Conservation (phyloP, 2,113 vertebrate genomes). For the Lontra canadensis region DNA sequence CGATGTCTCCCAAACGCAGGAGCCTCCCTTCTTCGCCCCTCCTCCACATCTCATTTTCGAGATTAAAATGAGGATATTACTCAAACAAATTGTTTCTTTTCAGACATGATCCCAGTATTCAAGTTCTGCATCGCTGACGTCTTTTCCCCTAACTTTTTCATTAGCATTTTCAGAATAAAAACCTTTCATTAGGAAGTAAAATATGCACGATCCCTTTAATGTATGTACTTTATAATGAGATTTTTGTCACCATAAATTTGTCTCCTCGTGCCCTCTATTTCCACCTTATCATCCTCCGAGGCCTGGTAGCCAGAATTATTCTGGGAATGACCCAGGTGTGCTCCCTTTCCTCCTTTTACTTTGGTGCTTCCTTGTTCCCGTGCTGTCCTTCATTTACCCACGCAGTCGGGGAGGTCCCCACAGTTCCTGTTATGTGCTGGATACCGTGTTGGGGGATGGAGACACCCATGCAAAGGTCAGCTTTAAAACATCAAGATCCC, state of each 20-base stretch:
- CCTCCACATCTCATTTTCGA: neutral
- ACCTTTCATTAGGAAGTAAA: slow-evolving; percentile 50
- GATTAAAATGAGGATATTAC: slow-evolving; percentile 26
- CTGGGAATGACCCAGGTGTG: neutral
- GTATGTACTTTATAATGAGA: slow-evolving; percentile 33
- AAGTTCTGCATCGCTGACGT: neutral
- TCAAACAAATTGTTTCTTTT: slow-evolving; percentile 2
- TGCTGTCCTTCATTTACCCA: no score
- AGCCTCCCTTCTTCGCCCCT: neutral
- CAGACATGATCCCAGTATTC: neutral
- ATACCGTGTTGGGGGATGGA: fast-evolving
- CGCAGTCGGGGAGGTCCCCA: neutral
- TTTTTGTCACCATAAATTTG: slow-evolving; percentile 30
- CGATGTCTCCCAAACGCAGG: neutral
- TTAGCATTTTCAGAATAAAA: slow-evolving; percentile 63
- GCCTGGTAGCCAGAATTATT: neutral
- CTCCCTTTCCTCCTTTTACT: no score
- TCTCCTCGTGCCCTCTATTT: neutral
- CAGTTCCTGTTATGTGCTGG: neutral
- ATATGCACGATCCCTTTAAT: neutral
- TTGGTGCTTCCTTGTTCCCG: no score
- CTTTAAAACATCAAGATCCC: fast-evolving
- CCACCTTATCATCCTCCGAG: no score
- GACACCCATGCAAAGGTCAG: neutral
- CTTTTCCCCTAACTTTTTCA: slow-evolving; percentile 38